Percentiles rank a stretch among this genome's conserved stretches.
Conservation (phyloP, 2,888 invertebrate genomes). For the Mesodorylaimus sp. region DNA sequence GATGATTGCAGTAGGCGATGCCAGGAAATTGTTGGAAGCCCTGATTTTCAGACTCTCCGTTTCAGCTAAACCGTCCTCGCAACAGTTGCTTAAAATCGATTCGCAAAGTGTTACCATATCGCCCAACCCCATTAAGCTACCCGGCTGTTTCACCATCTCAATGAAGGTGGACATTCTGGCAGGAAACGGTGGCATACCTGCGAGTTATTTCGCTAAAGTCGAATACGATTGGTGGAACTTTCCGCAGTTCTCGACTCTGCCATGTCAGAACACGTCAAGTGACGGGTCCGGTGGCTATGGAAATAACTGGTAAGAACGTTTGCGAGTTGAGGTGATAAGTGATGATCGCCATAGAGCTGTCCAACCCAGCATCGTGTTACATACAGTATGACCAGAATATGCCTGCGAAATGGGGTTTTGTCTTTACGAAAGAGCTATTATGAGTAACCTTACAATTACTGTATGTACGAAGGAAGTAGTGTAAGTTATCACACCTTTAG, state of each 20-base stretch:
- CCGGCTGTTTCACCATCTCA: neutral
- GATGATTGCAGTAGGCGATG: neutral
- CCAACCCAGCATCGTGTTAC: no score
- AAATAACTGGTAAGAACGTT: constrained; percentile 23
- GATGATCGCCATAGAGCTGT: no score
- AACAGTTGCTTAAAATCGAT: neutral
- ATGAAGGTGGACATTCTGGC: neutral
- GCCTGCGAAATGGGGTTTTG: no score
- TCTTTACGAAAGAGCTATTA: no score
- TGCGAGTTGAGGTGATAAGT: no score
- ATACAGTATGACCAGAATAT: no score
- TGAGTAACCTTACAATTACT: no score
- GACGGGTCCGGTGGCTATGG: constrained; percentile 29
- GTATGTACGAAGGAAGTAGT: no score
- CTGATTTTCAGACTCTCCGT: no score
- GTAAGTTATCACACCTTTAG: no score
- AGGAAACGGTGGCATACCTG: neutral
- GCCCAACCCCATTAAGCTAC: neutral
- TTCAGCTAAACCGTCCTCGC: neutral
- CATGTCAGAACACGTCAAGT: constrained; percentile 24
- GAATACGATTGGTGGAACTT: constrained; percentile 1
- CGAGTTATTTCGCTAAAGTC: neutral
- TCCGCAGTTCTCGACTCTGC: neutral
- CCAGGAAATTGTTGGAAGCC: neutral
- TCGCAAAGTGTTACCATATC: neutral